These are phyloP conservation scores for Pseudomyrmex dendroicus DNA, from an alignment of 1,140 invertebrate genomes.

Conservation along the genomic window DNA sequence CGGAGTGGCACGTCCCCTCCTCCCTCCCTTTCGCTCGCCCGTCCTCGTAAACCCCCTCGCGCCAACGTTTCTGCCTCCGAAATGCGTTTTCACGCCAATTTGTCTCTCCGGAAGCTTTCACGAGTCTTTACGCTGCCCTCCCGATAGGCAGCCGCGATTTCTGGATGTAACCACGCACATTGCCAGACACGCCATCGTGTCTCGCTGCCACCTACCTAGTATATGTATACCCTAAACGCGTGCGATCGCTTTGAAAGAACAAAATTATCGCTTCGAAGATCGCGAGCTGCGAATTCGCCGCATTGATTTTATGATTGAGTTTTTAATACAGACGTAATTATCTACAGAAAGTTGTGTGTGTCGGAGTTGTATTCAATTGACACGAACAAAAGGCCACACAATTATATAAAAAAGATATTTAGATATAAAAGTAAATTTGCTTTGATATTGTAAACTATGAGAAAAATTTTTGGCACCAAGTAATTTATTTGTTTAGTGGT, in stretches of 20 bases:
- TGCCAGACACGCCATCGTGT: not conserved
- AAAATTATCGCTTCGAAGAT: conserved; percentile 62
- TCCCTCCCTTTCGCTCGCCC: not conserved
- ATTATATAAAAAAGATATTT: not conserved
- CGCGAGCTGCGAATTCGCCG: conserved; percentile 6
- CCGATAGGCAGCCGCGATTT: conserved; percentile 69
- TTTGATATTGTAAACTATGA: not conserved
- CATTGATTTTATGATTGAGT: not conserved
- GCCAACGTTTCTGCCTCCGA: conserved; percentile 71
- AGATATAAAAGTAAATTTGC: not conserved
- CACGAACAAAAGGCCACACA: not conserved
- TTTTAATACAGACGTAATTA: conserved; percentile 1
- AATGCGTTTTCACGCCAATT: conserved; percentile 84
- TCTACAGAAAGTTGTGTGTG: not conserved
- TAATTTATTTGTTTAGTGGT: no score
- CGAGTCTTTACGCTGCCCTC: conserved; percentile 83
- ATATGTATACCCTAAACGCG: conserved; percentile 40
- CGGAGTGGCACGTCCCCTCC: conserved; percentile 35
- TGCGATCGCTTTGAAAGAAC: conserved; percentile 53
- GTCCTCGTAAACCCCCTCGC: conserved; percentile 37
- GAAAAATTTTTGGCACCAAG: no score
- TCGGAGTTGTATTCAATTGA: not conserved
- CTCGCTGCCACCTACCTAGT: conserved; percentile 17
- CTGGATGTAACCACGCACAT: conserved; percentile 68
- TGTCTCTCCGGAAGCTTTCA: conserved; percentile 83